phyloP scores from a whole-genome alignment of 2,113 vertebrate genomes.

The Rhabdomys dilectus region DNA sequence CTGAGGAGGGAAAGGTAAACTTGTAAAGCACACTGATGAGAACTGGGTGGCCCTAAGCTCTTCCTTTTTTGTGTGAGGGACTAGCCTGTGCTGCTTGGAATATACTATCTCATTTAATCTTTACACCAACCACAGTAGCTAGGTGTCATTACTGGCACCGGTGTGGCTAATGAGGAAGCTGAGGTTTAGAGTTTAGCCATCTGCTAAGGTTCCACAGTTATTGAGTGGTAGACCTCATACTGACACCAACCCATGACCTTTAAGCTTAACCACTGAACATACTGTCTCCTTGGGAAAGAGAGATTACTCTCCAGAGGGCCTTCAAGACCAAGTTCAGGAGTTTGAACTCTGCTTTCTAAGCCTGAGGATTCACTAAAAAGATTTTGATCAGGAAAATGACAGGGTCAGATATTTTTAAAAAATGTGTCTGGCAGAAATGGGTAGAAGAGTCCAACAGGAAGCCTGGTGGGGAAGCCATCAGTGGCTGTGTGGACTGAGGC shows the following conservation, averaged over 20 bases:
- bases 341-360: not conserved
- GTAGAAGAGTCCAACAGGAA: not conserved
- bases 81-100: not conserved
- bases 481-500: not conserved
- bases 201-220: not conserved
- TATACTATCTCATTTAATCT: not conserved
- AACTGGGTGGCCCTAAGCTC: not conserved
- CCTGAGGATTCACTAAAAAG: not conserved
- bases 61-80: not conserved
- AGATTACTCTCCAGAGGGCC: not conserved
- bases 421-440: not conserved
- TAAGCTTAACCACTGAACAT: not conserved
- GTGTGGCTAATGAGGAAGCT: not conserved
- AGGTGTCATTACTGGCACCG: not conserved
- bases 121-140: not conserved
- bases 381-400: conserved; percentile 2
- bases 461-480: not conserved
- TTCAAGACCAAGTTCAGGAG: not conserved
- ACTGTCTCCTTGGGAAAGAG: not conserved
- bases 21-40: not conserved
- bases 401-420: conserved; percentile 3
- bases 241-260: not conserved
- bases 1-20: not conserved
- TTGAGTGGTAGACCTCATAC: not conserved
- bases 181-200: conserved; percentile 24